These are phyloP conservation scores for Euplagia quadripunctaria DNA, from an alignment of 2,888 invertebrate species.

Conservation along the genomic window DNA sequence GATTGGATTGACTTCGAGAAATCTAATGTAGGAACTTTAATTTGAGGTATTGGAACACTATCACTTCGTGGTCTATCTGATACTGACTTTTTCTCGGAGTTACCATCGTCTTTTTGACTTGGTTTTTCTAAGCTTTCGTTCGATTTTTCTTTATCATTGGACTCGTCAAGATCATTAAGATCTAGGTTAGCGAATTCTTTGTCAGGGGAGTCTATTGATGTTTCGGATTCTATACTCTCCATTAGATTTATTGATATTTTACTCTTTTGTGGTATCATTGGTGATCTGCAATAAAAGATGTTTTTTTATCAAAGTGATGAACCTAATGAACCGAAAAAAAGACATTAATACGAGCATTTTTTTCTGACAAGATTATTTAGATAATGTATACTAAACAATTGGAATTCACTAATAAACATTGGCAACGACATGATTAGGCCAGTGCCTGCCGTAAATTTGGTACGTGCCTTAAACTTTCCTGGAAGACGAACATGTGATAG, in stretches of 20 bases:
- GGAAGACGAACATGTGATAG: too few species aligned
- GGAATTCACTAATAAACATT: too few species aligned
- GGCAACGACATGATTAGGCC: too few species aligned
- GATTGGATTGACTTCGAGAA: conserved; percentile 65
- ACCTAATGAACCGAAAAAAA: too few species aligned
- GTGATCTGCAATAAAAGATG: conserved; percentile 70
- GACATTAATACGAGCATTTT: too few species aligned
- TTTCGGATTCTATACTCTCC: conserved; percentile 86
- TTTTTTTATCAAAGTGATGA: background rate
- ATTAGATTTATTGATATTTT: conserved; percentile 85
- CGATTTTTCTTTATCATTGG: conserved; percentile 69
- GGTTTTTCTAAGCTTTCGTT: conserved; percentile 63
- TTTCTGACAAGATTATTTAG: too few species aligned
- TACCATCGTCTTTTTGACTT: conserved; percentile 67
- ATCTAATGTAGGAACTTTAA: conserved; percentile 80
- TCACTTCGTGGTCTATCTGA: conserved; percentile 63
- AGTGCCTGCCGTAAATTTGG: too few species aligned
- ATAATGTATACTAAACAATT: too few species aligned
- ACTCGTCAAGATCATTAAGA: conserved; percentile 78
- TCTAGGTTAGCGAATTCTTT: conserved; percentile 81
- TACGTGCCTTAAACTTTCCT: too few species aligned
- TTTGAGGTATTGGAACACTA: conserved; percentile 72
- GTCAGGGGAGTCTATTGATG: conserved; percentile 83
- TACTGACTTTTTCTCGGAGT: conserved; percentile 61
- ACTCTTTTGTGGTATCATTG: conserved; percentile 82